These are phyloP conservation scores for Hartigia nigra DNA, from an alignment of 2,888 invertebrate genomes.

Conservation along the genomic window DNA sequence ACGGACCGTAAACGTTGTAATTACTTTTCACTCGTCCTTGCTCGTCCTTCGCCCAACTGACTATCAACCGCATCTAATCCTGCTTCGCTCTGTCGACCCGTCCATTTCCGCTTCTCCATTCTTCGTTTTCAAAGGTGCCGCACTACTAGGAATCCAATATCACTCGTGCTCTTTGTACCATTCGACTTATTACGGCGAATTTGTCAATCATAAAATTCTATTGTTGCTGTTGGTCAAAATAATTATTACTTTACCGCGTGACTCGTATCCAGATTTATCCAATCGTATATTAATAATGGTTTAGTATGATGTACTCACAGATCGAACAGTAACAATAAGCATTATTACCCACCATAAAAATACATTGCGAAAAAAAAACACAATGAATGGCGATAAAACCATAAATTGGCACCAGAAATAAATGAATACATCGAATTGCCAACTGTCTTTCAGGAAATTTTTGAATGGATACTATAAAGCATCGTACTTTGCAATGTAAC, in stretches of 20 bases:
- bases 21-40: not conserved
- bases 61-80: conserved; percentile 1
- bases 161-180: not conserved
- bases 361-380: not conserved
- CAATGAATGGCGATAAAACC: not conserved
- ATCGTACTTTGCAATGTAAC: not conserved
- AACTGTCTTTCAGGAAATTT: not conserved
- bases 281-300: not conserved
- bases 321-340: not conserved
- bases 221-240: not conserved
- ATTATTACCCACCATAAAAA: not conserved
- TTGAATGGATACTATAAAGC: not conserved
- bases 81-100: not conserved
- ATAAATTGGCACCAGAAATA: conserved; percentile 11
- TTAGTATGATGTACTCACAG: not conserved
- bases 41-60: not conserved
- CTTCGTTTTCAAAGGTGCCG: not conserved
- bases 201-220: not conserved
- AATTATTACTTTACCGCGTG: not conserved
- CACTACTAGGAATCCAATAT: not conserved
- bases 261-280: not conserved
- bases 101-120: not conserved
- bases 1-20: not conserved
- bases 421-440: conserved; percentile 10
- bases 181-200: not conserved